Base-by-base conservation (phyloP, 2,113 vertebrate genomes). In the Sinocyclocheilus grahami region DNA sequence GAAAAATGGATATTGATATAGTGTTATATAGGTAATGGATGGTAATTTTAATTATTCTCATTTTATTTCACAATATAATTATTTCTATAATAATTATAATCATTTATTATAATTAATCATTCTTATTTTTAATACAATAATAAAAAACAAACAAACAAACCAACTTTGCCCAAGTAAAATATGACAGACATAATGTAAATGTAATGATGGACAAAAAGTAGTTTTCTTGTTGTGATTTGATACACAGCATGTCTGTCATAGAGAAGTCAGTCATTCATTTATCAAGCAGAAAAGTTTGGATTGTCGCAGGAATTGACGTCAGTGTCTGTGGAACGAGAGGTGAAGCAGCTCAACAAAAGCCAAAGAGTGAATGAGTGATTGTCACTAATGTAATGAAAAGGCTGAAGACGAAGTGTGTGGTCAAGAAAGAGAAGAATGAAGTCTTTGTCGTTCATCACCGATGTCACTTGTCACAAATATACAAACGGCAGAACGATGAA, bases 251-350 rank as follows among this genome's bases (percentile, higher is more conserved):
- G n/a, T 27, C 62, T 24, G 9, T 63, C 5, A 9, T 22, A 3
- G 20, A 60, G 58, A 60, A 60, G 2, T 60, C 5, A 24, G 11
- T 27, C 27, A 18, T 69, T 33, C 27, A 33, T 69, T 69, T 69
- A 33, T 71, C 67, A 39, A 9, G 16, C 55, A 4, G 39, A 60
- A 60, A 55, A 5, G 48, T 16, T 78, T 20, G 30, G 5, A 5
- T 76, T 51, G 46, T 27, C 65, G 42, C 6, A 63, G 82, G 83
- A 72, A 83, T 78, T 86, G 86, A 82, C 16, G 30, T 77, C 71
- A 42, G 39, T 74, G 33, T 86, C 62, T 18, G n/a, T 9, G 18
- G 78, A 62, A 39, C 4, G 7, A 80, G 37, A 63, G 58, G 33
- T 62, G 22, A 62, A 39, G 55, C 22, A 24, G 60, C 63, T 80